Conservation (phyloP, 2,888 invertebrate genomes). For the Urechis unicinctus region DNA sequence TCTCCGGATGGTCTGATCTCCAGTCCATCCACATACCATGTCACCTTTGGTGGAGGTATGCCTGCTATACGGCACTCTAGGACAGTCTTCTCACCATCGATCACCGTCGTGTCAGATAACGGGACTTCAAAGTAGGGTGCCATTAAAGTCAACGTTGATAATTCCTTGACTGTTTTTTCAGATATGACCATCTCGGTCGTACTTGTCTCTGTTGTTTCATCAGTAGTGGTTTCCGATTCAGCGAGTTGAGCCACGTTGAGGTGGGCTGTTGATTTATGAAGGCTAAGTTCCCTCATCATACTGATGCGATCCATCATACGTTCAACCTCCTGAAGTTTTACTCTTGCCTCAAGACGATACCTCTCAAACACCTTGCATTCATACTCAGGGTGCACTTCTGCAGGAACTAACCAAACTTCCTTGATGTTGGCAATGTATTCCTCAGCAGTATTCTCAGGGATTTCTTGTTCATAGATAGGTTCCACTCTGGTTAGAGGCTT, state of each 20-base stretch:
- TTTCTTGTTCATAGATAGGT: slow-evolving; percentile 12
- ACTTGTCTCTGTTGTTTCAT: slow-evolving; percentile 6
- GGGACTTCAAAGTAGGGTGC: slow-evolving; percentile 24
- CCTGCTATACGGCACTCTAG: slow-evolving; percentile 42
- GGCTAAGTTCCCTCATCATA: neutral
- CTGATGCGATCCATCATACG: neutral
- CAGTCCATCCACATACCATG: slow-evolving; percentile 58
- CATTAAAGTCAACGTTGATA: slow-evolving; percentile 15
- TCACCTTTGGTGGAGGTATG: slow-evolving; percentile 39
- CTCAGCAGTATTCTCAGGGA: slow-evolving; percentile 16
- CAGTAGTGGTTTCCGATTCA: slow-evolving; percentile 1
- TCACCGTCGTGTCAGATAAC: slow-evolving; percentile 29
- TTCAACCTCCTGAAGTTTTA: slow-evolving; percentile 3
- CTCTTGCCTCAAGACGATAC: slow-evolving; percentile 19
- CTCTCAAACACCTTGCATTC: slow-evolving; percentile 21
- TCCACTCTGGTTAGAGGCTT: slow-evolving; percentile 15
- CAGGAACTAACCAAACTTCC: slow-evolving; percentile 22
- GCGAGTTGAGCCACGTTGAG: neutral
- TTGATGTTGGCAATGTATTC: slow-evolving; percentile 21
- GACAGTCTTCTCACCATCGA: slow-evolving; percentile 33
- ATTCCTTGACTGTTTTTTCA: slow-evolving; percentile 1
- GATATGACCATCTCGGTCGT: neutral
- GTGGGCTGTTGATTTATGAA: neutral
- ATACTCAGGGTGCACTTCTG: slow-evolving; percentile 19
- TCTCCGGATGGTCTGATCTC: slow-evolving; percentile 52